Evolutionary conservation across 2,888 invertebrate species (phyloP), one percentile per base, ranked within the genome.

Genomic region (Meteorus cinctellus): DNA sequence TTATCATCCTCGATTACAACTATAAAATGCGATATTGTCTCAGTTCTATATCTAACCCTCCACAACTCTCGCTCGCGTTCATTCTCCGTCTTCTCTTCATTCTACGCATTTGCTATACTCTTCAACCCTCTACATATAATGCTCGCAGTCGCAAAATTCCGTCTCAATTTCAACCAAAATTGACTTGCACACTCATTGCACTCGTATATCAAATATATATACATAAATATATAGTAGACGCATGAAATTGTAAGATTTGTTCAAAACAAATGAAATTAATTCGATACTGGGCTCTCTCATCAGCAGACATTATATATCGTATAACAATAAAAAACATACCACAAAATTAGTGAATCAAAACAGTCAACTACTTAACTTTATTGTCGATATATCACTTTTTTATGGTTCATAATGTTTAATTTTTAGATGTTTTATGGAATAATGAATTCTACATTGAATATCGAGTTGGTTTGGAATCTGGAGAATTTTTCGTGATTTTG

Each of bases 1-100:
- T 89, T 89, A 89, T 86, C 85, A 89, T 89, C 85, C 84, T 85
- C 88, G 88, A 89, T 88, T 88, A 87, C 88, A 87, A 89, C 89
- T 88, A 88, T 89, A 89, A 89, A 89, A 89, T 85, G 88, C 86
- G 86, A 89, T 87, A 89, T 89, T 87, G 88, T 87, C 81, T 79
- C 80, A 69, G 74, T 68, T 73, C 69, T 73, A 73, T 60, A 51
- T 67, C 66, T 51, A 45, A 29, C 63, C 62, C 19, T 51, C 72
- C 55, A 55, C 55, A 55, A 55, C 59, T 62, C 62, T 16, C 59
- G 31, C 62, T 62, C 45, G 12, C 41, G 36, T 62, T 62, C 45
- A 66, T 45, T 63, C 31, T 63, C 31, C 31, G 4, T 34, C 8
- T 59, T 36, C 59, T 60, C 62, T 60, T 31, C 31, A 55, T 69